Conservation (phyloP, 2,113 vertebrate species). For the Piprites chloris region DNA sequence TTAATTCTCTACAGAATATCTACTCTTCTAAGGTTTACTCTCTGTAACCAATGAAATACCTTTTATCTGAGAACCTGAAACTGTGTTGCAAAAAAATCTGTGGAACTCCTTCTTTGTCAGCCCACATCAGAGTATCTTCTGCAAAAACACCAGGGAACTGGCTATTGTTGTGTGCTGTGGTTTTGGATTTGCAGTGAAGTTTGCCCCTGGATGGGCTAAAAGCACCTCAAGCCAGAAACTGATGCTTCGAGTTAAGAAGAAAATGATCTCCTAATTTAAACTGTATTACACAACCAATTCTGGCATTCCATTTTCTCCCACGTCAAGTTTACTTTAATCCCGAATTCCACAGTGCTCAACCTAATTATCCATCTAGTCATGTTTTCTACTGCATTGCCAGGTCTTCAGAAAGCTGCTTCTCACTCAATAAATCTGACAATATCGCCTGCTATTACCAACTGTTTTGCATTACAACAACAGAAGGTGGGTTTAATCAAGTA, state of each 20-base stretch:
- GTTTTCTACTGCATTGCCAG: constrained; percentile 21
- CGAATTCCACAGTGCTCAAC: constrained; percentile 23
- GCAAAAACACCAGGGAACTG: not conserved
- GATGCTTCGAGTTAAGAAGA: constrained; percentile 13
- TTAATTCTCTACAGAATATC: not conserved
- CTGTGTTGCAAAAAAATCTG: not conserved
- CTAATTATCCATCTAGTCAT: constrained; percentile 48
- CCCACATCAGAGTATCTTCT: not conserved
- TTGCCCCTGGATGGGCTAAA: not conserved
- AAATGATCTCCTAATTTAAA: constrained; percentile 46
- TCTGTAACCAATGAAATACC: not conserved
- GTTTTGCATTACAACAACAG: constrained; percentile 52
- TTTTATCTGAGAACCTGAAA: not conserved
- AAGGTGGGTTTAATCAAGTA: constrained; percentile 53
- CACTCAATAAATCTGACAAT: constrained; percentile 61
- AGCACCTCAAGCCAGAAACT: constrained; percentile 2
- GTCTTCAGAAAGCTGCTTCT: constrained; percentile 54
- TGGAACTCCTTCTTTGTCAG: not conserved
- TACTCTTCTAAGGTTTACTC: not conserved
- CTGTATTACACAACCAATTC: not conserved
- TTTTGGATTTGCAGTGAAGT: not conserved
- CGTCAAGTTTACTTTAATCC: constrained; percentile 37
- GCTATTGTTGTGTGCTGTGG: not conserved
- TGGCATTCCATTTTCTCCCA: constrained; percentile 13
- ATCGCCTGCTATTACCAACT: constrained; percentile 39